Evolutionary conservation across 1,140 invertebrate species (phyloP), one percentile per base, ranked within the genome.

Genomic region (Lucilia sericata): DNA sequence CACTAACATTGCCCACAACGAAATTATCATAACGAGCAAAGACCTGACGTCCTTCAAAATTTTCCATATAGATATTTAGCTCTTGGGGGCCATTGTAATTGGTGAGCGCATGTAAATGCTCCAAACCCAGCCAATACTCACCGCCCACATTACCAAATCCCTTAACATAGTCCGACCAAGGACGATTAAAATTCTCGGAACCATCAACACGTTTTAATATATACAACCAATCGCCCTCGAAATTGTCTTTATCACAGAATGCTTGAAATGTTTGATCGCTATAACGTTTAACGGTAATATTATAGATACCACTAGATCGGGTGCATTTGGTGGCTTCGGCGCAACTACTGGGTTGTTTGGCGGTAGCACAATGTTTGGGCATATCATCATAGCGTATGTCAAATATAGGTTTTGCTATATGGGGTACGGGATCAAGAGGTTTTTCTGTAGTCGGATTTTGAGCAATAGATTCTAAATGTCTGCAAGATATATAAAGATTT

Each of bases 11-110:
- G 5, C 65, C 65, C 3, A 70, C 19, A 21, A 70, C 65, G 9
- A 70, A 70, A 70, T 70, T 7, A 25, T 70, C 65, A 12, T 70
- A 70, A 70, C 65, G 65, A 5, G 65, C n/a, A 70, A 25, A 70
- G 3, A 21, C 19, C 5, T 19, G 19, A 7, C 10, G 10, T 21
- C 19, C 65, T 9, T 25, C 19, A 70, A 25, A 25, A n/a, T 70
- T 21, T n/a, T 70, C 65, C 3, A 70, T 70, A 21, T 21, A 70
- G 7, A 70, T 8, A 70, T 70, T 21, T 21, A 70, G n/a, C 10
- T 70, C 65, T 21, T 70, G 65, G 0, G 65, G 65, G 25, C 65
- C 65, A 70, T 70, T 70, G 65, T 21, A 70, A 12, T 70, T 70
- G 8, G 65, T 70, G 9, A 70, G 21, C 5, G 65, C 65, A 70